Conservation (phyloP, 2,888 invertebrate genomes). For the Leucoptera coffeella region DNA sequence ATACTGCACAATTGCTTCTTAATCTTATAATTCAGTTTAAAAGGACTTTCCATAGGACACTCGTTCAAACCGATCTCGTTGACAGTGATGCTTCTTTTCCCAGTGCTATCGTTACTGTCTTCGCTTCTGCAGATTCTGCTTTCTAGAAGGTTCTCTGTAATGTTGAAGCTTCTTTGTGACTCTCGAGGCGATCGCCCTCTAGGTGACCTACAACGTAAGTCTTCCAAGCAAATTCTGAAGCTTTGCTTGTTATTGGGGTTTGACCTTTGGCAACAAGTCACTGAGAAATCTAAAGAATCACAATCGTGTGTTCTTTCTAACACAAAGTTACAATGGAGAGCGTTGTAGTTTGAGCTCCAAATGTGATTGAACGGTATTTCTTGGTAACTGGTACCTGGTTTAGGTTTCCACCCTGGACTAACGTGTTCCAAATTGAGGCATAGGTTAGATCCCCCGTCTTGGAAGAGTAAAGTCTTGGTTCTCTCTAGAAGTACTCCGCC, state of each 20-base stretch:
- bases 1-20: conserved; percentile 55
- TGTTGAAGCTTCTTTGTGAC: conserved; percentile 40
- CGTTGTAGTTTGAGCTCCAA: conserved; percentile 81
- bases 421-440: conserved; percentile 86
- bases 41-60: conserved; percentile 54
- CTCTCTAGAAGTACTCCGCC: conserved; percentile 86
- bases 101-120: conserved; percentile 35
- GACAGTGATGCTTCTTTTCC: conserved; percentile 49
- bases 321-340: conserved; percentile 87
- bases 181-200: conserved; percentile 42
- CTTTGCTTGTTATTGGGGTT: conserved; percentile 46
- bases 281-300: conserved; percentile 38
- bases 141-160: conserved; percentile 41
- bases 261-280: conserved; percentile 40
- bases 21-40: conserved; percentile 51
- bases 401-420: conserved; percentile 83
- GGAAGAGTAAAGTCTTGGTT: conserved; percentile 79
- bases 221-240: conserved; percentile 41
- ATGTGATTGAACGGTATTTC: conserved; percentile 87
- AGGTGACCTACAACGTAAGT: conserved; percentile 36
- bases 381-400: conserved; percentile 81
- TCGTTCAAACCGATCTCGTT: conserved; percentile 58
- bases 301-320: conserved; percentile 63
- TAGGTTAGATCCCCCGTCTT: conserved; percentile 83
- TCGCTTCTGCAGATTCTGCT: conserved; percentile 41